Evolutionary conservation across 2,888 invertebrate genomes (phyloP).

Genomic region (Chaitophorus viminalis): DNA sequence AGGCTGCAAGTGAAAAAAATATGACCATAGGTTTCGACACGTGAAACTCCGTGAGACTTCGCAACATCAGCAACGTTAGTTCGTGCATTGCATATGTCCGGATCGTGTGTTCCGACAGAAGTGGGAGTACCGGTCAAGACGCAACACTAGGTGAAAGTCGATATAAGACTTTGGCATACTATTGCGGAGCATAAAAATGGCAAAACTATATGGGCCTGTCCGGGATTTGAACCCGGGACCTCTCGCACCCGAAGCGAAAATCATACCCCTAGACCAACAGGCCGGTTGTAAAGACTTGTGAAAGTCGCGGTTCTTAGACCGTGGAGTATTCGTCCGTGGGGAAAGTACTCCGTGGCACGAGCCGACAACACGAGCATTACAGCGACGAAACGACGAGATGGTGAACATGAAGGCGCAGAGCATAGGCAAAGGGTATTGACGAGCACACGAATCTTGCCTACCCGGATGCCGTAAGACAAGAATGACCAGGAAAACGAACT

Average conservation of each 20-base stretch:
- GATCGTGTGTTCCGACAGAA: too few relatives aligned
- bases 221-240: constrained; percentile 80
- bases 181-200: neutral
- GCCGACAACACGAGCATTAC: too few relatives aligned
- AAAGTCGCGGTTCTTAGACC: neutral
- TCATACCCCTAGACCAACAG: constrained; percentile 80
- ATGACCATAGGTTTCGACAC: too few relatives aligned
- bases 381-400: too few relatives aligned
- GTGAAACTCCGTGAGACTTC: too few relatives aligned
- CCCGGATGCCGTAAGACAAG: neutral
- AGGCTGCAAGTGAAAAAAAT: too few relatives aligned
- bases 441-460: neutral
- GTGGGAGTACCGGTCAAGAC: too few relatives aligned
- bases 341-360: neutral
- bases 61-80: too few relatives aligned
- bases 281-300: constrained; percentile 66
- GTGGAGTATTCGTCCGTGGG: neutral
- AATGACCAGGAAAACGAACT: too few relatives aligned
- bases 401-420: neutral
- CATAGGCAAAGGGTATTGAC: neutral
- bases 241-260: constrained; percentile 79
- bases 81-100: too few relatives aligned
- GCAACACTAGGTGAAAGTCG: too few relatives aligned
- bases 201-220: constrained; percentile 71
- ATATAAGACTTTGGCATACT: too few relatives aligned